Percentiles rank a stretch among this genome's conserved stretches.
These are phyloP conservation scores for Zaprionus africanus DNA, from an alignment of 1,140 invertebrate genomes.

Conservation along the genomic window DNA sequence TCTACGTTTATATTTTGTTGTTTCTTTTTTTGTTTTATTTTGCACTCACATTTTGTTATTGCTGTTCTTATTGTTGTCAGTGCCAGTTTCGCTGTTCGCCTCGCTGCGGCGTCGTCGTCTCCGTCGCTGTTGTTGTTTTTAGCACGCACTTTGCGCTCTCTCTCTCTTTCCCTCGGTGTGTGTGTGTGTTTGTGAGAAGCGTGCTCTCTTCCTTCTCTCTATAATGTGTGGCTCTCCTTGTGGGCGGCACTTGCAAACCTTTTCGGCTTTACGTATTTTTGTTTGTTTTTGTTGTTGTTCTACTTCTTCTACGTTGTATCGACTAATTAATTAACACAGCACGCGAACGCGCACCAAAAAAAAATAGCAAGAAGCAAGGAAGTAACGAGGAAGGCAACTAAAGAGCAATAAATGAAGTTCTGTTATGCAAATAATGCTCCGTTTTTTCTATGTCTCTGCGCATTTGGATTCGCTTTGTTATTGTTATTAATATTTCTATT, in stretches of 20 bases:
- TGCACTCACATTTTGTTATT: conserved; percentile 61
- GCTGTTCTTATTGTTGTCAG: conserved; percentile 38
- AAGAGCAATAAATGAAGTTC: background rate
- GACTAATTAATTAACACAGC: conserved; percentile 52
- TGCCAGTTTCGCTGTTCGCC: conserved; percentile 35
- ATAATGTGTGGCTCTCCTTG: conserved; percentile 13
- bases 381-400: background rate
- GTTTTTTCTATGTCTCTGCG: conserved; percentile 14
- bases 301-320: conserved; percentile 34
- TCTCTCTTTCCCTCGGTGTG: conserved; percentile 8
- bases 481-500: conserved; percentile 13
- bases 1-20: conserved; percentile 32
- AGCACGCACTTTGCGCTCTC: conserved; percentile 24
- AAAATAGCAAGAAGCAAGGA: conserved; percentile 17
- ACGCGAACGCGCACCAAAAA: conserved; percentile 35
- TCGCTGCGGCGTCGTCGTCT: conserved; percentile 20
- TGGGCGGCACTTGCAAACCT: conserved; percentile 66
- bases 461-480: conserved; percentile 7
- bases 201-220: conserved; percentile 12
- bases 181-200: background rate
- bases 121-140: conserved; percentile 11
- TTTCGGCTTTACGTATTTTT: conserved; percentile 37
- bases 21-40: conserved; percentile 49
- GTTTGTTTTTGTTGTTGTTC: conserved; percentile 37
- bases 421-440: conserved; percentile 16